These are phyloP conservation scores for Tachyglossus aculeatus DNA, from an alignment of 2,797 vertebrate genomes.

Conservation along the genomic window DNA sequence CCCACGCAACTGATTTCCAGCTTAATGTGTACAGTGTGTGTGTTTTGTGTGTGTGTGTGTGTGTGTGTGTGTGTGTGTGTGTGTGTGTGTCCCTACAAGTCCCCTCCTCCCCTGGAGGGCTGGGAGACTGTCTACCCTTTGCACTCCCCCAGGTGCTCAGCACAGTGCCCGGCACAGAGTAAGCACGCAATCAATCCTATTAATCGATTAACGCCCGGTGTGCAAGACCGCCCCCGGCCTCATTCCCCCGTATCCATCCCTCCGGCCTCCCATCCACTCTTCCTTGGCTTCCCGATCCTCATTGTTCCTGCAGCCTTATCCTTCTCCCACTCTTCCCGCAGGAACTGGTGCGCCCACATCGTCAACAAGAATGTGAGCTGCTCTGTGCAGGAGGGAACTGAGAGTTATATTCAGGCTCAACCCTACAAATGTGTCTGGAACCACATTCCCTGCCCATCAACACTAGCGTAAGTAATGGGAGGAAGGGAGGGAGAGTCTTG, in stretches of 20 bases:
- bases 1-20: too few relatives aligned
- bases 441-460: conserved; percentile 85
- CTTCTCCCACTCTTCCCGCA: conserved; percentile 48
- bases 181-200: too few relatives aligned
- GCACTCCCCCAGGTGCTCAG: too few relatives aligned
- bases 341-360: conserved; percentile 96
- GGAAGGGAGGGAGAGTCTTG: not conserved
- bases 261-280: not conserved
- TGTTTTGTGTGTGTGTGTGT: not conserved
- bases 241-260: too few relatives aligned
- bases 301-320: conserved; percentile 10
- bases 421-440: conserved; percentile 76
- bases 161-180: too few relatives aligned
- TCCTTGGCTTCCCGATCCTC: not conserved
- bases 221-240: too few relatives aligned
- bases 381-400: conserved; percentile 84
- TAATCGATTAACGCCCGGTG: too few relatives aligned
- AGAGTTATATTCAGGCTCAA: conserved; percentile 86
- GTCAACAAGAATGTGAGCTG: conserved; percentile 94
- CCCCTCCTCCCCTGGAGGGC: not conserved
- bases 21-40: too few relatives aligned
- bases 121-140: not conserved
- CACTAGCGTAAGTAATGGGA: conserved; percentile 84
- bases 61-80: not conserved
- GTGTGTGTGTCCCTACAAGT: not conserved